Base-by-base conservation (phyloP, 2,888 invertebrate genomes). In the Cataglyphis altisquamis region DNA sequence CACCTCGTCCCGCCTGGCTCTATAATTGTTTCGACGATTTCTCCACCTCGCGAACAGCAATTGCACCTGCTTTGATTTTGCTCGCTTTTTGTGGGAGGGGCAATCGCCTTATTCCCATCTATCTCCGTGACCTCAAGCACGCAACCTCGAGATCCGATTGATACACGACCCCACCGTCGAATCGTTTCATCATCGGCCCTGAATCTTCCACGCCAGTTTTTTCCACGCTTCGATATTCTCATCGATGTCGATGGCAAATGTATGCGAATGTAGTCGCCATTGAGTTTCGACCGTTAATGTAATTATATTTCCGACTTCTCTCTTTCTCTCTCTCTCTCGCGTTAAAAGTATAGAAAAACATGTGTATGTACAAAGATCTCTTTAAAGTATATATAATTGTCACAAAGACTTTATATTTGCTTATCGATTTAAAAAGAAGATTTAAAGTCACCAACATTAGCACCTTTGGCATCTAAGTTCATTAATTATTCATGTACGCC, bases 61-160 rank as follows among this genome's bases (percentile, higher is more conserved):
- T 93, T 93, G 91, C 93, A 92, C 93, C 93, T 93, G 93, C 91
- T 92, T 93, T 90, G 90, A 93, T 93, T 93, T 92, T 91, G 90
- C 87, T 91, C 91, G 90, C 89, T 92, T 92, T 93, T 92, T 92
- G 88, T 89, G 74, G 87, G 90, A 88, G 87, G 89, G 87, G 89
- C 88, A 86, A 91, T 90, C 91, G 89, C 88, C 88, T 88, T 89
- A 86, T 90, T 91, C 88, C 87, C 88, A 89, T 86, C 88, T 85
- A 85, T 86, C 82, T 86, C 86, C 85, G 87, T 88, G 90, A 91
- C 90, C 91, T 90, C 88, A 90, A 86, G 88, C 93, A 92, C 92
- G 91, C 92, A 93, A 92, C 90, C 88, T 91, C 89, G 87, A 87
- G 86, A 89, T 85, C 84, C 89, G 91, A 91, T 91, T 91, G 90